Percentiles rank a stretch among this genome's conserved stretches.
Conservation (phyloP, 92 coral and sea anemone species). For the Epizoanthus ramosus region DNA sequence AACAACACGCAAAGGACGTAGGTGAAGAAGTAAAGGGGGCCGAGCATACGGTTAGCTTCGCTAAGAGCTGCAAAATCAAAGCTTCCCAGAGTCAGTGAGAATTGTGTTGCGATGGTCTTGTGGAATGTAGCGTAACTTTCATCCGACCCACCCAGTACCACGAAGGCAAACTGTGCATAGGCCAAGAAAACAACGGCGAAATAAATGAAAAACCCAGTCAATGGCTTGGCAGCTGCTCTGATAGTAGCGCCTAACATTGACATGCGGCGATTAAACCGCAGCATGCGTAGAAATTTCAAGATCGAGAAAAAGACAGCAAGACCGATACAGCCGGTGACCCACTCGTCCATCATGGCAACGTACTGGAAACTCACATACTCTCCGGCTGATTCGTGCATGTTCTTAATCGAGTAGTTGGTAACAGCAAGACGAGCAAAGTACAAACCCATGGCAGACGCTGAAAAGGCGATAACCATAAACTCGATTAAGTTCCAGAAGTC, state of each 20-base stretch:
- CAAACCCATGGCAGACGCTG: constrained; percentile 53
- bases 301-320: constrained; percentile 94
- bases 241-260: constrained; percentile 73
- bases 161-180: constrained; percentile 79
- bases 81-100: constrained; percentile 85
- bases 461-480: constrained; percentile 76
- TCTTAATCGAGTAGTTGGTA: constrained; percentile 56
- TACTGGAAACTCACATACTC: constrained; percentile 68
- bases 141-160: constrained; percentile 64
- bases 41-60: constrained; percentile 72
- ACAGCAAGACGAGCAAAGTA: constrained; percentile 54
- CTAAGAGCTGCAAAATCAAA: constrained; percentile 74
- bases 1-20: constrained; percentile 78
- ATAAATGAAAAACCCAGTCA: constrained; percentile 74
- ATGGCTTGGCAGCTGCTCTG: constrained; percentile 73
- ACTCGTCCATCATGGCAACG: constrained; percentile 90
- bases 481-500: constrained; percentile 91
- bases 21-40: constrained; percentile 84
- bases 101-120: constrained; percentile 70
- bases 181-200: constrained; percentile 84
- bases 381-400: constrained; percentile 62
- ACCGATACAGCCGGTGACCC: constrained; percentile 87
- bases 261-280: constrained; percentile 93
- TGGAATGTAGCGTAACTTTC: constrained; percentile 77
- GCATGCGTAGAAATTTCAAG: constrained; percentile 83